Percentiles rank a stretch among this genome's conserved stretches.
Evolutionary conservation across 2,113 vertebrate species (phyloP).

Genomic region (Labeo rohita): DNA sequence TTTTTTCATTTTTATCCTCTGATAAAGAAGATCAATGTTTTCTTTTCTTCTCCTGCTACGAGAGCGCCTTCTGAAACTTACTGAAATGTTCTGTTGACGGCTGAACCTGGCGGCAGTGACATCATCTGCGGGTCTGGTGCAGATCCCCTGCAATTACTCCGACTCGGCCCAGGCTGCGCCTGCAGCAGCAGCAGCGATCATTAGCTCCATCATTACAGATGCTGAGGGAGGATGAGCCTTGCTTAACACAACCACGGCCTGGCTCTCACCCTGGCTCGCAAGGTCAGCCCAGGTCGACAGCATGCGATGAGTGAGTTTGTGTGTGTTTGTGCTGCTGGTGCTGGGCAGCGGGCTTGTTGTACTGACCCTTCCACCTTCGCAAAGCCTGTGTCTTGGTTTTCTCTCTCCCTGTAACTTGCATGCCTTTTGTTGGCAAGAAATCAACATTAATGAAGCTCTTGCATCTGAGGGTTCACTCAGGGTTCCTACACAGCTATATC

Average conservation of each 20-base stretch:
- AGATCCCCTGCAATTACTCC: slow-evolving; percentile 16
- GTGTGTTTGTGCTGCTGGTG: slow-evolving; percentile 1
- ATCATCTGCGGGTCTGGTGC: background rate
- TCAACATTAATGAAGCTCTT: slow-evolving; percentile 82
- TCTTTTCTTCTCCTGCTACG: slow-evolving; percentile 51
- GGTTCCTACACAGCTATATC: slow-evolving; percentile 14
- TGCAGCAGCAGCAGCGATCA: slow-evolving; percentile 42
- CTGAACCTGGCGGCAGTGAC: background rate
- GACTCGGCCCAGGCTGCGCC: background rate
- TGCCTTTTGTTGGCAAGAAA: slow-evolving; percentile 76
- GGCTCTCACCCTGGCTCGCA: slow-evolving; percentile 60
- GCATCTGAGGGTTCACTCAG: slow-evolving; percentile 55
- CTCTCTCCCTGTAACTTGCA: background rate
- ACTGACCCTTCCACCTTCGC: slow-evolving; percentile 40
- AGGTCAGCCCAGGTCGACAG: slow-evolving; percentile 57
- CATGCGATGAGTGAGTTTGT: slow-evolving; percentile 9
- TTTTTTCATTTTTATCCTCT: slow-evolving; percentile 62
- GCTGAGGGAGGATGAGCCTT: slow-evolving; percentile 65
- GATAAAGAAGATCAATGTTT: slow-evolving; percentile 71
- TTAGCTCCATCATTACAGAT: slow-evolving; percentile 69
- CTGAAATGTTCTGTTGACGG: background rate
- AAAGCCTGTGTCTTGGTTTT: background rate
- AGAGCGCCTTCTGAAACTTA: slow-evolving; percentile 42
- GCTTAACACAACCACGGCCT: slow-evolving; percentile 61
- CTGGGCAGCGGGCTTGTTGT: slow-evolving; percentile 27